Conservation (phyloP, 2,888 invertebrate species). For the Mimachlamys varia region DNA sequence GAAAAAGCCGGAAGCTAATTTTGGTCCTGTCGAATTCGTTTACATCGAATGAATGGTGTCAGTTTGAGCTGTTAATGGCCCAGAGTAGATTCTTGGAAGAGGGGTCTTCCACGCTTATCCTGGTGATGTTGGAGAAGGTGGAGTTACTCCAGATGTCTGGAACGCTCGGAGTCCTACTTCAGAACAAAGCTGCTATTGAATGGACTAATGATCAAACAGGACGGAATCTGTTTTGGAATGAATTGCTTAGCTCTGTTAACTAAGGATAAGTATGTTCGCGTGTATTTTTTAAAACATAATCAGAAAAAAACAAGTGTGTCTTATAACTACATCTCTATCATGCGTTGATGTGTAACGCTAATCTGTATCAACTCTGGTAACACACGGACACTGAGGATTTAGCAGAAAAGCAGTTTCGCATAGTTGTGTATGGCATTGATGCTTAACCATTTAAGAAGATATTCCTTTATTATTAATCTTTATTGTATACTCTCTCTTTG, state of each 20-base stretch:
- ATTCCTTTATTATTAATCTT: no score
- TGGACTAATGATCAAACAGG: neutral
- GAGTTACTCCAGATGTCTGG: neutral
- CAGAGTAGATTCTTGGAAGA: neutral
- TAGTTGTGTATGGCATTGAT: no score
- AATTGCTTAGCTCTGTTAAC: neutral
- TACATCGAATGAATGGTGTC: neutral
- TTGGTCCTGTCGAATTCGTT: neutral
- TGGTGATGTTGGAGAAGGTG: neutral
- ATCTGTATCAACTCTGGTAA: no score
- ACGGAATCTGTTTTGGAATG: neutral
- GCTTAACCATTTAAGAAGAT: no score
- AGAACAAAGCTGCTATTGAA: neutral
- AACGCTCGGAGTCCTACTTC: neutral
- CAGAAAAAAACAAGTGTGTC: no score
- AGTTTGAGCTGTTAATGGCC: slow-evolving; percentile 1
- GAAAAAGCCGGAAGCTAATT: neutral
- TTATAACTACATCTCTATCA: no score
- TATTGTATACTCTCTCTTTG: no score
- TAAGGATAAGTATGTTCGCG: neutral
- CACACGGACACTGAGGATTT: no score
- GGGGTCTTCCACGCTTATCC: neutral
- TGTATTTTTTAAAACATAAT: no score
- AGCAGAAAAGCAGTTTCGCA: no score
- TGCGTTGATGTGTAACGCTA: no score